These are phyloP conservation scores for Tachysurus fulvidraco DNA, from an alignment of 2,113 vertebrate species.

Conservation along the genomic window DNA sequence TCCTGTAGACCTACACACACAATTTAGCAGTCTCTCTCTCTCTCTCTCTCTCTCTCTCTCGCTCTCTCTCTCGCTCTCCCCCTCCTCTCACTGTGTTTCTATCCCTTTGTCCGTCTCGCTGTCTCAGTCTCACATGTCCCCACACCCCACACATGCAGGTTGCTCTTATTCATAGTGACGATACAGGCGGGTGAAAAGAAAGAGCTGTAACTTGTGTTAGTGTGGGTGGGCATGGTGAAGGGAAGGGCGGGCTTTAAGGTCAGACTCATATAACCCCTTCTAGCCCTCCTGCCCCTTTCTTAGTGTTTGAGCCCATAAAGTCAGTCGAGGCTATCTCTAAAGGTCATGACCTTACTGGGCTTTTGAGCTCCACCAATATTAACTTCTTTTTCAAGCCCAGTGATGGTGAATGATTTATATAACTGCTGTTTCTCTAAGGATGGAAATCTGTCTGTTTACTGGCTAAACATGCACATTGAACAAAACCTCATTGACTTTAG, in stretches of 20 bases:
- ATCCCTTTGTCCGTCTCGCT: not conserved
- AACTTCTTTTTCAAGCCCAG: slow-evolving; percentile 1
- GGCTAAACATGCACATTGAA: not conserved
- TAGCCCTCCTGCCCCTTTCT: not conserved
- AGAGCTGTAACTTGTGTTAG: slow-evolving; percentile 8
- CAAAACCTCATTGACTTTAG: not conserved
- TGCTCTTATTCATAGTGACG: slow-evolving; percentile 26
- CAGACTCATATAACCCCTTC: slow-evolving; percentile 9
- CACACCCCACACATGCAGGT: slow-evolving; percentile 37
- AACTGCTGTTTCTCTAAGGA: not conserved
- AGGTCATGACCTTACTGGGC: slow-evolving; percentile 48
- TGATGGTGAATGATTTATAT: slow-evolving; percentile 19
- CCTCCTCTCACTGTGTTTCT: not conserved
- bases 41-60: not conserved
- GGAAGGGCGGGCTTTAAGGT: slow-evolving; percentile 14
- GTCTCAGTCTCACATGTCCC: slow-evolving; percentile 16
- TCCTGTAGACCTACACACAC: slow-evolving; percentile 51
- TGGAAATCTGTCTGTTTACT: not conserved
- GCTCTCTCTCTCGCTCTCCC: not conserved
- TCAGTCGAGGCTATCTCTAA: slow-evolving; percentile 25
- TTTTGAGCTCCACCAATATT: slow-evolving; percentile 45
- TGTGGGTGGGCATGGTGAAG: not conserved
- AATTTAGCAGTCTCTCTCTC: not conserved
- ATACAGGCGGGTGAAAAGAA: not conserved
- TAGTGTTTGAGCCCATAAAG: slow-evolving; percentile 31